Conservation (phyloP, 2,113 vertebrate genomes). For the Lagopus muta region DNA sequence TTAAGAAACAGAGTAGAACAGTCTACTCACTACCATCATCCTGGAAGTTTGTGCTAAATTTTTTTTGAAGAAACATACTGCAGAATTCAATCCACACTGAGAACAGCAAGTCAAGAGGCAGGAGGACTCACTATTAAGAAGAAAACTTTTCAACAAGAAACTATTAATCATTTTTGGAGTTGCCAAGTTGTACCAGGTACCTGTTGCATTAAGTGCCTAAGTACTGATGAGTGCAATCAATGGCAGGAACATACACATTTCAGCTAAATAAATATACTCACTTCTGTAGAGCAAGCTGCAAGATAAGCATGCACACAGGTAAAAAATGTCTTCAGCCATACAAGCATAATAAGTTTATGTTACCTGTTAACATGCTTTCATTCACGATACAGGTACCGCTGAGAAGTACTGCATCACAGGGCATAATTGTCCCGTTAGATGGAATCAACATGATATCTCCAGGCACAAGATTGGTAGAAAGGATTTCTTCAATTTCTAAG, state of each 20-base stretch:
- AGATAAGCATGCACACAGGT: not conserved
- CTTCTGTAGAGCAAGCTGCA: not conserved
- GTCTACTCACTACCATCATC: not conserved
- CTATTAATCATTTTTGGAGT: not conserved
- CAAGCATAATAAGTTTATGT: not conserved
- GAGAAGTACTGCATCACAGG: slow-evolving; percentile 94
- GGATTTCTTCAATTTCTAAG: slow-evolving; percentile 89
- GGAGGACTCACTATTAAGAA: not conserved
- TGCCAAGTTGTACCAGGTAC: not conserved
- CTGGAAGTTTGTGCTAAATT: not conserved
- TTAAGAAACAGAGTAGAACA: not conserved
- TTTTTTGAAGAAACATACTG: not conserved
- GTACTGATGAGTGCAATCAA: not conserved
- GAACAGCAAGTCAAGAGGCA: not conserved
- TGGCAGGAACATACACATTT: not conserved
- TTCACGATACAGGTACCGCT: slow-evolving; percentile 98
- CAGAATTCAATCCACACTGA: not conserved
- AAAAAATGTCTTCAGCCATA: not conserved
- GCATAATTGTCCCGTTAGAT: slow-evolving; percentile 94
- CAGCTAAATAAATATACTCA: not conserved
- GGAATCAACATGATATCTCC: slow-evolving; percentile 95
- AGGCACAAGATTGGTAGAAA: slow-evolving; percentile 95
- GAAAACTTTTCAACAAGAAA: not conserved
- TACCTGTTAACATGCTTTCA: slow-evolving; percentile 99
- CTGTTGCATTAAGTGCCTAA: not conserved